These are phyloP conservation scores for Synanthedon tipuliformis DNA, from an alignment of 2,888 invertebrate genomes.

Conservation along the genomic window DNA sequence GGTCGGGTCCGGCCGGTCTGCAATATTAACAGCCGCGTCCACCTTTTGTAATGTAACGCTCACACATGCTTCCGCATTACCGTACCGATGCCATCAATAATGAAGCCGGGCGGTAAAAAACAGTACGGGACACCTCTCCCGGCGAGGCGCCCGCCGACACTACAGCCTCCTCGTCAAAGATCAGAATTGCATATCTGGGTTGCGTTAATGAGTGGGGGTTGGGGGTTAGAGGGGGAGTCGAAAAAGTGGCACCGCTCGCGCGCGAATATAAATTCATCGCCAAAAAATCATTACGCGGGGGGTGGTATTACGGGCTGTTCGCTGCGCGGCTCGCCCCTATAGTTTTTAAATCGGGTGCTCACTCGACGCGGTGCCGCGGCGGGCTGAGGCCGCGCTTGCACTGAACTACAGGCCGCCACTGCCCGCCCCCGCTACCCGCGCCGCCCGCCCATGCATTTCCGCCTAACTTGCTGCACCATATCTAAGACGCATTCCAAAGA, in stretches of 20 bases:
- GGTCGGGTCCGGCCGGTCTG: constrained; percentile 66
- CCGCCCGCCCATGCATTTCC: constrained; percentile 24
- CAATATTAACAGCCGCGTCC: constrained; percentile 68
- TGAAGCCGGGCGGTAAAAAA: constrained; percentile 71
- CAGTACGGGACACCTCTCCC: constrained; percentile 67
- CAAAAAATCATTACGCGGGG: constrained; percentile 89
- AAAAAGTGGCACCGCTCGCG: constrained; percentile 73
- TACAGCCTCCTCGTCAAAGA: constrained; percentile 73
- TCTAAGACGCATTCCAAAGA: not conserved
- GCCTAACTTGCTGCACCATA: not conserved
- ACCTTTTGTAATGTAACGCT: constrained; percentile 71
- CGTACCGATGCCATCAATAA: constrained; percentile 71
- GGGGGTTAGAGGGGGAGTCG: constrained; percentile 51
- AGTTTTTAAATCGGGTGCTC: constrained; percentile 69
- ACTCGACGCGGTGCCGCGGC: constrained; percentile 62
- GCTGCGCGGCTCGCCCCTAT: constrained; percentile 64
- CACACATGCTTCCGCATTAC: constrained; percentile 71
- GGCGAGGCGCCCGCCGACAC: constrained; percentile 68
- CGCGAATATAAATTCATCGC: constrained; percentile 82
- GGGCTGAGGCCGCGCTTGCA: constrained; percentile 40
- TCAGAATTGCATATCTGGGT: constrained; percentile 77
- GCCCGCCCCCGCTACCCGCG: constrained; percentile 33
- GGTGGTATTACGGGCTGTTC: constrained; percentile 74
- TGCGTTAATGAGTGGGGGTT: constrained; percentile 72
- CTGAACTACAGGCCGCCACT: constrained; percentile 19